Base-by-base conservation (phyloP, 2,113 vertebrate species). In the Mohoua ochrocephala region DNA sequence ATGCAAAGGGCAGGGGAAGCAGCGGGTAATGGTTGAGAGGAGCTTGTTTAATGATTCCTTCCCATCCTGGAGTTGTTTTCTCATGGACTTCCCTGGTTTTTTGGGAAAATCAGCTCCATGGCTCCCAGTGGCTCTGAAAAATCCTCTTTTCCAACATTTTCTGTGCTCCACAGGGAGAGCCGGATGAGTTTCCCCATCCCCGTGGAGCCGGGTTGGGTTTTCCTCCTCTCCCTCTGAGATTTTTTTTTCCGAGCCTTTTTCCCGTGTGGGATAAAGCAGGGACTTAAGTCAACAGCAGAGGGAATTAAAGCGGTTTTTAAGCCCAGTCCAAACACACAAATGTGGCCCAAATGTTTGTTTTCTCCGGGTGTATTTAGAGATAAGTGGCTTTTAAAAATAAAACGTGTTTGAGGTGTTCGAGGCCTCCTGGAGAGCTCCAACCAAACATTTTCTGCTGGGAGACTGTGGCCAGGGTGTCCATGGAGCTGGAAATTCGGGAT, bases 151-250 rank as follows among this genome's bases (percentile, higher is more conserved):
- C 31, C 44, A 67, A 31, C 26, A 2, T 57, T 49, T 56, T 75
- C 61, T 7, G 0, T 2, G 50, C 35, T 57, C 42, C 20, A 5
- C 4, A 1, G 35, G 54, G 41, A 26, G 33, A n/a, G 16, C 3
- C 8, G 16, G 18, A 8, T 1, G 64, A 54, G 30, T 15, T 60
- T 16, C 35, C 13, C 61, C 37, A 2, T 10, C 7, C 16, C 11
- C 0, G 0, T 8, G 39, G 42, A 30, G 15, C 20, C 0, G 0
- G 30, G 52, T 17, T 6, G 8, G 0, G 2, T 30, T 54, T 57
- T 24, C 19, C 52, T 61, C 65, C 26, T 28, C 28, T 59, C 37
- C 26, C 15, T 57, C 11, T 7, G 18, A 41, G 39, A 8, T 52
- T 33, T 13, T 37, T 31, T 39, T 18, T 8, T 5, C 50, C 3